Conservation (phyloP, 1,140 invertebrate genomes). For the Papilio polyxenes region DNA sequence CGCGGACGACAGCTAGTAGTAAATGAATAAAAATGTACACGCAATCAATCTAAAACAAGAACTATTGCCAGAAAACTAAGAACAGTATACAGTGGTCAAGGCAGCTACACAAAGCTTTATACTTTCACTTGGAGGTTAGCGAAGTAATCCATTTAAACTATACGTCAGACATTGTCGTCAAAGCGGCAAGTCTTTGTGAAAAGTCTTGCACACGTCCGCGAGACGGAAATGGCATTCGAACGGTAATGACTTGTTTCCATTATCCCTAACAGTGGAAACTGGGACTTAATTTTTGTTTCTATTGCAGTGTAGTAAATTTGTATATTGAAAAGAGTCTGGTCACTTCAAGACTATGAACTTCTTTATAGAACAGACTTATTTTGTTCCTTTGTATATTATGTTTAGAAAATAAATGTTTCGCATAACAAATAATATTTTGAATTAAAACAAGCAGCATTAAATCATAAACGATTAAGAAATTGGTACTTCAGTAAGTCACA, state of each 20-base stretch:
- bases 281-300: not conserved
- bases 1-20: no score
- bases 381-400: no score
- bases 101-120: not conserved
- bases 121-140: not conserved
- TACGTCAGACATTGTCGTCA: not conserved
- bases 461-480: no score
- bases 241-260: constrained; percentile 37
- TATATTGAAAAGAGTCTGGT: no score
- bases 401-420: no score
- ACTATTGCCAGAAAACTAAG: not conserved
- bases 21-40: not conserved
- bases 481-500: no score
- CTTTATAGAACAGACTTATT: no score
- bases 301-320: not conserved
- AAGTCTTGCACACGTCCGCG: not conserved
- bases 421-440: no score
- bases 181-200: not conserved
- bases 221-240: constrained; percentile 13
- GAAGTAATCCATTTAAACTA: constrained; percentile 28
- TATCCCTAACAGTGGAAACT: constrained; percentile 25
- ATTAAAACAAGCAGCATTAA: no score
- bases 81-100: not conserved
- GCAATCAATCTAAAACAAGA: not conserved
- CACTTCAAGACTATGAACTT: no score